Evolutionary conservation across 2,797 vertebrate species (phyloP).

Genomic region (Leptodactylus fallax): DNA sequence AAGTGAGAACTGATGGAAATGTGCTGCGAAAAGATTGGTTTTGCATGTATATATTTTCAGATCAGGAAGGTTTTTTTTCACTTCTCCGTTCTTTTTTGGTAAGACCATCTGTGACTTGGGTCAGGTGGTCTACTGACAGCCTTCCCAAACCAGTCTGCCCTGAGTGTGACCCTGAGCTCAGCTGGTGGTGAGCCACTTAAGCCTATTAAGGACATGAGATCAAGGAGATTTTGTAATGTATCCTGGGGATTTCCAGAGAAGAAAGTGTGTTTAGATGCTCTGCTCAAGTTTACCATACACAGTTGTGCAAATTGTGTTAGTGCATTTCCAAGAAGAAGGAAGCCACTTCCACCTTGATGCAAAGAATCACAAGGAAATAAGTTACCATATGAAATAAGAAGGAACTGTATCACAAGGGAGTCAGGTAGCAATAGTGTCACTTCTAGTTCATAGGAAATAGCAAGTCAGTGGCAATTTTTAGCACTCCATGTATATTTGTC

Average conservation of each 20-base stretch:
- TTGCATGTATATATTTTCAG: not conserved
- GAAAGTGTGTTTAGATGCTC: constrained; percentile 53
- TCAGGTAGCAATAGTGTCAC: not conserved
- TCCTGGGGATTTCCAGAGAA: constrained; percentile 46
- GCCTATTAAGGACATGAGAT: constrained; percentile 56
- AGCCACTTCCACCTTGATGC: not conserved
- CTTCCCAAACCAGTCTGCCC: constrained; percentile 81
- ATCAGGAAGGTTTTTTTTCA: no score
- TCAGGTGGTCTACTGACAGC: constrained; percentile 70
- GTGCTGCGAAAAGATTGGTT: constrained; percentile 31
- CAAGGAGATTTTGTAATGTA: constrained; percentile 56
- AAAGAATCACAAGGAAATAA: not conserved
- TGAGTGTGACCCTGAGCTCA: constrained; percentile 78
- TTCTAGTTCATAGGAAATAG: not conserved
- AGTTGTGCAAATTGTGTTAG: constrained; percentile 33
- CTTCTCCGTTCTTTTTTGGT: constrained; percentile 58
- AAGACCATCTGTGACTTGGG: constrained; percentile 68
- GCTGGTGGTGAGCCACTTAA: constrained; percentile 75
- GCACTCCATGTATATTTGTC: not conserved
- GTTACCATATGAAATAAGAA: not conserved
- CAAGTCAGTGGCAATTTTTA: not conserved
- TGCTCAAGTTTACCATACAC: constrained; percentile 26
- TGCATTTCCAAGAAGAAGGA: constrained; percentile 16
- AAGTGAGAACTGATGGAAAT: constrained; percentile 52
- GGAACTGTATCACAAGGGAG: not conserved